phyloP scores from a whole-genome alignment of 2,888 invertebrate species.

The Heliconius ethilla region DNA sequence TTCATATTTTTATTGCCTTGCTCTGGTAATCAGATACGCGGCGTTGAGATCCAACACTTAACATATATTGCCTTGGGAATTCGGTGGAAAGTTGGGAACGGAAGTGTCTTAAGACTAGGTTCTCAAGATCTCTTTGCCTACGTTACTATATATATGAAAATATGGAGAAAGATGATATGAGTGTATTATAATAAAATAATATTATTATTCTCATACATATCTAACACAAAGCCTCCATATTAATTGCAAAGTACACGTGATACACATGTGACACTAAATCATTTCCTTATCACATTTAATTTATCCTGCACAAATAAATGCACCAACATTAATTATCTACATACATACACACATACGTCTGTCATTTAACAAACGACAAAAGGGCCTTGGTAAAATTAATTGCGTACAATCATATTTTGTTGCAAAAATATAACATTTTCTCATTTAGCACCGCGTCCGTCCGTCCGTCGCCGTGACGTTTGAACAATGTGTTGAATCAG shows the following conservation, averaged over 20 bases:
- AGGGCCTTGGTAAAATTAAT: slow-evolving; percentile 48
- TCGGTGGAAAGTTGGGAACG: no score
- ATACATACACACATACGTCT: not conserved
- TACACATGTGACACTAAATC: not conserved
- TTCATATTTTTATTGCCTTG: no score
- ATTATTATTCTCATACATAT: not conserved
- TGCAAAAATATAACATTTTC: slow-evolving; percentile 50
- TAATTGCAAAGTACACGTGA: not conserved
- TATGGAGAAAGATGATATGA: no score
- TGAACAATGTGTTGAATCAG: slow-evolving; percentile 78
- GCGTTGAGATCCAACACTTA: no score
- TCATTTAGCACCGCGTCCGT: slow-evolving; percentile 47
- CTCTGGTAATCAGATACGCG: no score
- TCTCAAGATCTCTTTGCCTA: no score
- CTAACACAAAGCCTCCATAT: no score
- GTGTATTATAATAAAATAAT: not conserved
- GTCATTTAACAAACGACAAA: slow-evolving; percentile 41
- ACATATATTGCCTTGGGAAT: no score
- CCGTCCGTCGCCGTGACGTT: slow-evolving; percentile 57
- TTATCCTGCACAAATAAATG: slow-evolving; percentile 1
- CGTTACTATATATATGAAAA: no score
- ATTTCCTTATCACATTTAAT: not conserved
- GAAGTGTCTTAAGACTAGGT: no score
- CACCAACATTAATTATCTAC: not conserved
- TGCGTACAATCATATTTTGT: slow-evolving; percentile 47